phyloP scores from a whole-genome alignment of 2,797 vertebrate genomes.

The Artibeus lituratus region DNA sequence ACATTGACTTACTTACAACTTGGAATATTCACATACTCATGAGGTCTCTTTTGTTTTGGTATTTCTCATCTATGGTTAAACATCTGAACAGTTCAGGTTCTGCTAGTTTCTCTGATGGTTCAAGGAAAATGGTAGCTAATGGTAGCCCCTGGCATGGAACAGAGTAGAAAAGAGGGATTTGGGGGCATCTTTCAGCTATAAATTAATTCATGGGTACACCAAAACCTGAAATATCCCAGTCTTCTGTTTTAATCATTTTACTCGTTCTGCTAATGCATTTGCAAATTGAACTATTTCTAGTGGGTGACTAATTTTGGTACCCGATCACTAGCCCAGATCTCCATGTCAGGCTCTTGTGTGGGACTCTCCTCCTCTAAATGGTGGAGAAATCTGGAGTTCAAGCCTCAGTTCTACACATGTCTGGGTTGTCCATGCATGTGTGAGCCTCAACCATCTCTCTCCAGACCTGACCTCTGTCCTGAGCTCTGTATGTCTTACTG shows the following conservation, averaged over 20 bases:
- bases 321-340: neutral
- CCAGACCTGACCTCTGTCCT: neutral
- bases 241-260: neutral
- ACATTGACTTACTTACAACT: neutral
- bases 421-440: neutral
- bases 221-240: neutral
- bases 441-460: neutral
- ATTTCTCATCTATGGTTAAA: neutral
- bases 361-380: neutral
- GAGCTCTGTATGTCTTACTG: neutral
- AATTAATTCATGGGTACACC: neutral
- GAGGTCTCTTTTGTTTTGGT: neutral
- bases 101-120: neutral
- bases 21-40: neutral
- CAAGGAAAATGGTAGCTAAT: neutral
- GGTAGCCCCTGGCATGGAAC: neutral
- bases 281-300: neutral
- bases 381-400: neutral
- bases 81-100: neutral
- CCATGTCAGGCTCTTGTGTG: neutral
- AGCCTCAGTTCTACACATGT: neutral
- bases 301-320: neutral
- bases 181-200: neutral
- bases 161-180: neutral
- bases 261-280: neutral